Percentiles rank a stretch among this genome's conserved stretches.
These are phyloP conservation scores for Machaerirhynchus nigripectus DNA, from an alignment of 2,113 vertebrate genomes.

Conservation along the genomic window DNA sequence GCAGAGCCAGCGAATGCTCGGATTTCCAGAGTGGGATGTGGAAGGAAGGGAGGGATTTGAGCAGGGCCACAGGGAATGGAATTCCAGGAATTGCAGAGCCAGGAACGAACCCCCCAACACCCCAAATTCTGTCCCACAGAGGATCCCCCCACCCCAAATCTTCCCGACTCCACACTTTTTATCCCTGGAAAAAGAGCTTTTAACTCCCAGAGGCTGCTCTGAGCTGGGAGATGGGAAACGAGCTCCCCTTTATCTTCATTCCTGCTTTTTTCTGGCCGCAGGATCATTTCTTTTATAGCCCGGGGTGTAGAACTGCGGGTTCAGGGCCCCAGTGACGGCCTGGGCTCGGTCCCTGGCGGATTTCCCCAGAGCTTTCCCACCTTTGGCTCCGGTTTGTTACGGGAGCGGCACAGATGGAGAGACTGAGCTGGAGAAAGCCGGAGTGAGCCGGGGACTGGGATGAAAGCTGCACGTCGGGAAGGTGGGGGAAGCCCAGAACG, in stretches of 20 bases:
- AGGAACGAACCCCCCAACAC: rapidly evolving
- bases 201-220: background rate
- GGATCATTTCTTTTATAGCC: background rate
- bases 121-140: background rate
- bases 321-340: background rate
- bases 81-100: background rate
- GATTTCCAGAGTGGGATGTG: background rate
- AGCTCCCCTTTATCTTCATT: background rate
- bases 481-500: background rate
- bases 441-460: background rate
- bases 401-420: background rate
- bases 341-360: background rate
- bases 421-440: background rate
- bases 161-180: background rate
- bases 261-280: background rate
- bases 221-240: background rate
- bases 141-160: background rate
- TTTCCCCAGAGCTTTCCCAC: background rate
- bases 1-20: background rate
- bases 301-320: background rate
- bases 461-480: background rate
- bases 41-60: background rate
- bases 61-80: background rate
- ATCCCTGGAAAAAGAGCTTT: background rate
- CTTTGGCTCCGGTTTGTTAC: background rate